Conservation (phyloP, 2,888 invertebrate species). For the Morpho deidamia region DNA sequence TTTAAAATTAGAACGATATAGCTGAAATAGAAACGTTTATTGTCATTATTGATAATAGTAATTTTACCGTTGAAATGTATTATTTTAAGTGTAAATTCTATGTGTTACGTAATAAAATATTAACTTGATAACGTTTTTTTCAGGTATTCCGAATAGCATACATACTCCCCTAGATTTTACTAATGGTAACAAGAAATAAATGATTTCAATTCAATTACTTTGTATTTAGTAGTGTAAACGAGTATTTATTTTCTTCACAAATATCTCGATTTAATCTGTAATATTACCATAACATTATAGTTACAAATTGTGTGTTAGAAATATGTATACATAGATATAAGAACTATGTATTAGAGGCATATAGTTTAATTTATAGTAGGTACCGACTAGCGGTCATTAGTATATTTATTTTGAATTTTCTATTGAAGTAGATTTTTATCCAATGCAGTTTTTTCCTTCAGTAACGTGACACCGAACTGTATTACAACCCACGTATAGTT, state of each 20-base stretch:
- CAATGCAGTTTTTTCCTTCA: slow-evolving; percentile 40
- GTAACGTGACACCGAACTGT: slow-evolving; percentile 42
- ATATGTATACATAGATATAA: slow-evolving; percentile 44
- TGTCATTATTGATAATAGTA: too few species aligned
- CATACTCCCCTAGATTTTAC: slow-evolving; percentile 38
- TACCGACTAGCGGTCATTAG: slow-evolving; percentile 66
- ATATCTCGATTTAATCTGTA: slow-evolving; percentile 39
- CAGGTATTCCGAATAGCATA: slow-evolving; percentile 42
- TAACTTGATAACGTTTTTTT: slow-evolving; percentile 41
- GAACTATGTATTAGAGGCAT: slow-evolving; percentile 56
- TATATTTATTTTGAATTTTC: slow-evolving; percentile 47
- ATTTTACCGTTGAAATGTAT: too few species aligned
- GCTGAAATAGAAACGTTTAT: too few species aligned
- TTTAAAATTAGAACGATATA: too few species aligned
- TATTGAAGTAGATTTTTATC: slow-evolving; percentile 47
- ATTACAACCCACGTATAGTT: slow-evolving; percentile 41
- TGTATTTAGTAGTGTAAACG: slow-evolving; percentile 38
- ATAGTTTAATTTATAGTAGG: slow-evolving; percentile 50
- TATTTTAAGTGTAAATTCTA: too few species aligned
- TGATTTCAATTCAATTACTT: slow-evolving; percentile 44
- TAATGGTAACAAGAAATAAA: slow-evolving; percentile 46
- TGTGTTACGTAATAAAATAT: not conserved
- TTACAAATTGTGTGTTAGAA: slow-evolving; percentile 51
- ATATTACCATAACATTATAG: slow-evolving; percentile 45
- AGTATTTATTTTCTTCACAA: slow-evolving; percentile 51